A percentile compares a stretch with the other conserved stretches of the same genome.
Evolutionary conservation across 1,140 invertebrate genomes (phyloP).

Genomic region (Atta colombica): DNA sequence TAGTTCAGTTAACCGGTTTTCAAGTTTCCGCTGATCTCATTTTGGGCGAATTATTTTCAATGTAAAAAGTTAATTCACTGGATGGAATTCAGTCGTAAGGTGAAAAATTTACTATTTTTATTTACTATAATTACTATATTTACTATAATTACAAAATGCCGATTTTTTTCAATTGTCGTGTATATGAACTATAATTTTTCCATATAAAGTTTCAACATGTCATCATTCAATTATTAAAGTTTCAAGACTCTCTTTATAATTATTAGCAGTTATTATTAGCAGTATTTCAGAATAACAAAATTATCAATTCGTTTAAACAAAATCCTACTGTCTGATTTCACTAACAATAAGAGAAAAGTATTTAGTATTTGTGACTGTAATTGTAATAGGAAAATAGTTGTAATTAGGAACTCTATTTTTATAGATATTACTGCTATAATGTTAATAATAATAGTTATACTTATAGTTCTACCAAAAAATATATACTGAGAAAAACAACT

Average conservation of each 20-base stretch:
- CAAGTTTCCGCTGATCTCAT: constrained; percentile 28
- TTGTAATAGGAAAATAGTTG: too few relatives aligned
- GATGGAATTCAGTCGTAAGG: constrained; percentile 8
- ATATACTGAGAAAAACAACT: too few relatives aligned
- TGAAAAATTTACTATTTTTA: neutral
- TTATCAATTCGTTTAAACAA: neutral
- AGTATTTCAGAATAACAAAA: neutral
- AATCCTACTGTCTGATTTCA: too few relatives aligned
- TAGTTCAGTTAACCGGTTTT: constrained; percentile 29
- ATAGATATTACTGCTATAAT: too few relatives aligned
- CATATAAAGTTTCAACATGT: neutral
- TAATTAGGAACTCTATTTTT: too few relatives aligned
- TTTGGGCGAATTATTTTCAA: constrained; percentile 47
- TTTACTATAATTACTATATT: too few relatives aligned
- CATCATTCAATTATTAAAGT: neutral
- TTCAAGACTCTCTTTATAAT: neutral
- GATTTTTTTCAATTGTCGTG: neutral
- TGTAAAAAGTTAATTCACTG: constrained; percentile 22
- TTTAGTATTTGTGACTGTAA: too few relatives aligned
- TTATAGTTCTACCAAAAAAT: too few relatives aligned
- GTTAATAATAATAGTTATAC: too few relatives aligned
- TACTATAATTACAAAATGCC: constrained; percentile 16
- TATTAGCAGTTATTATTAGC: neutral
- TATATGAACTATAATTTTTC: neutral
- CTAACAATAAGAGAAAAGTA: too few relatives aligned